Percentiles rank a stretch among this genome's conserved stretches.
Evolutionary conservation across 2,888 invertebrate genomes (phyloP).

Genomic region (Philhelius pedissequus): DNA sequence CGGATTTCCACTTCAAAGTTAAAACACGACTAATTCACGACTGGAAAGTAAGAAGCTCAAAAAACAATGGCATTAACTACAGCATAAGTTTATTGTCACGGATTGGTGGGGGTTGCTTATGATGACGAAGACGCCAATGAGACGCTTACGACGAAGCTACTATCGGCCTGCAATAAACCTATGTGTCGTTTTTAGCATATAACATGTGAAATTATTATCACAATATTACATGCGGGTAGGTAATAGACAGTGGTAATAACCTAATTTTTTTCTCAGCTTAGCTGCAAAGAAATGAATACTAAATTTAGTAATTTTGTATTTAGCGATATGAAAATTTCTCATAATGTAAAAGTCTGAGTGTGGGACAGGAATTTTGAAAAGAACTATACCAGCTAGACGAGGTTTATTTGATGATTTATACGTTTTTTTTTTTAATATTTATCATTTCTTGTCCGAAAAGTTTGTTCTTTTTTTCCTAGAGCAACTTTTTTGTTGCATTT

Average conservation of each 20-base stretch:
- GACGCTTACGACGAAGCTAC: not conserved
- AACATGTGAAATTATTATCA: slow-evolving; percentile 64
- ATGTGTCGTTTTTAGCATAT: slow-evolving; percentile 42
- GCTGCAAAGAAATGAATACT: slow-evolving; percentile 32
- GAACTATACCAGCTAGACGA: slow-evolving; percentile 8
- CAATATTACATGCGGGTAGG: slow-evolving; percentile 45
- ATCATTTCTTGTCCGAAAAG: not conserved
- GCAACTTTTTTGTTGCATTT: no score
- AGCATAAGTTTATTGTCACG: slow-evolving; percentile 45
- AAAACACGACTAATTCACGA: slow-evolving; percentile 59
- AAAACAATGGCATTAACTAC: slow-evolving; percentile 26
- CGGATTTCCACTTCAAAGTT: slow-evolving; percentile 34
- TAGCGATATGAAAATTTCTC: slow-evolving; percentile 37
- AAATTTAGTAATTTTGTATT: not conserved
- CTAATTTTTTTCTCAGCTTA: slow-evolving; percentile 50
- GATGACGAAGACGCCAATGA: not conserved
- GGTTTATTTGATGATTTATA: no score
- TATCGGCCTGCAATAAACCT: not conserved
- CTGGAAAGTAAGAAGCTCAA: slow-evolving; percentile 41
- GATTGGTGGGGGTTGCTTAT: slow-evolving; percentile 36
- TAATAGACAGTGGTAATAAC: slow-evolving; percentile 52
- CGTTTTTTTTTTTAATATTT: no score
- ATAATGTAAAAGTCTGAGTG: slow-evolving; percentile 1
- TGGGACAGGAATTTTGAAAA: not conserved
- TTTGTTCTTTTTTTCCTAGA: not conserved